phyloP scores from a whole-genome alignment of 2,888 invertebrate genomes.

The Epirrhoe tristata region DNA sequence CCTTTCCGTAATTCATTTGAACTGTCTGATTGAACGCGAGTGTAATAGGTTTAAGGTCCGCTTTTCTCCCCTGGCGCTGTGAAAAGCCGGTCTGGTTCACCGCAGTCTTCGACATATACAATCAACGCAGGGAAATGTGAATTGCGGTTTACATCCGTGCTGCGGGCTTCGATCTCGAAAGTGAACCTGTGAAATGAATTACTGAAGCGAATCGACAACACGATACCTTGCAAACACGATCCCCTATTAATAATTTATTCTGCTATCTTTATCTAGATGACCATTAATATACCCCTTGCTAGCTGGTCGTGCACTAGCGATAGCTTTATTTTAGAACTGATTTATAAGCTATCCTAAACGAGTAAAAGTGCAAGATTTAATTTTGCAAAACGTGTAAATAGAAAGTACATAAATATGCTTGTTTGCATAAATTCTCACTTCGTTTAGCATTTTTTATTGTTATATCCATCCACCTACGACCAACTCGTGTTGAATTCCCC shows the following conservation, averaged over 20 bases:
- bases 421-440: conserved; percentile 38
- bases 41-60: conserved; percentile 58
- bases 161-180: conserved; percentile 72
- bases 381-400: conserved; percentile 30
- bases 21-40: conserved; percentile 60
- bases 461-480: conserved; percentile 63
- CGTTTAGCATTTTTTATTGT: conserved; percentile 49
- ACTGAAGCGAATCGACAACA: conserved; percentile 76
- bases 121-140: conserved; percentile 65
- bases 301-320: conserved; percentile 38
- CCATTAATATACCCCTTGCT: conserved; percentile 44
- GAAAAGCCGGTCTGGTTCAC: conserved; percentile 49
- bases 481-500: conserved; percentile 64
- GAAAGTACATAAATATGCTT: conserved; percentile 31
- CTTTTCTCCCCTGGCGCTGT: conserved; percentile 61
- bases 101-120: conserved; percentile 48
- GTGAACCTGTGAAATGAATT: conserved; percentile 81
- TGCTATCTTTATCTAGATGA: conserved; percentile 43
- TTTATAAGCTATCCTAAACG: conserved; percentile 33
- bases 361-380: conserved; percentile 32
- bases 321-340: conserved; percentile 41
- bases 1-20: conserved; percentile 52
- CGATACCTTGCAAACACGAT: conserved; percentile 69
- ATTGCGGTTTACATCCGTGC: conserved; percentile 73
- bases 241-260: conserved; percentile 56